Base-by-base conservation (phyloP, 2,888 invertebrate species). In the Sminthurinus aureus region DNA sequence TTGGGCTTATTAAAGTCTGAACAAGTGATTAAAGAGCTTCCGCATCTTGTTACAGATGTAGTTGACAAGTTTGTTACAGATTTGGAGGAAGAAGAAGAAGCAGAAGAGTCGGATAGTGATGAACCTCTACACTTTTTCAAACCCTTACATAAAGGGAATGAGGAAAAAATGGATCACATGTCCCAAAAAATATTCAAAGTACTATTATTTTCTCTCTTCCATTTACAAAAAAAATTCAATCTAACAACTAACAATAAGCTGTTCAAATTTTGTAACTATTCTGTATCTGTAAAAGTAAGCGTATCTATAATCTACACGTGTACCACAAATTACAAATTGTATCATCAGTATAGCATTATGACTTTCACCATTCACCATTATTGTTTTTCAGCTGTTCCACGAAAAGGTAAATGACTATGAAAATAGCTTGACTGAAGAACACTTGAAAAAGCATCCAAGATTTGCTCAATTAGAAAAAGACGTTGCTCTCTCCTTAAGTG, bases 61-160 rank as follows among this genome's bases (percentile, higher is more conserved):
- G 78, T 82, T 18, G 82, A 82, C 38, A 76, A 82, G 12, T 78
- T 82, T 24, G 82, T 77, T 15, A 66, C 66, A 3, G 38, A 77
- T 18, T 8, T 78, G 66, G 82, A 69, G 9, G 67, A 76, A 13
- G 82, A 82, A 20, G 78, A 71, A 20, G 69, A 67, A 12, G 69
- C 26, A 0, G 67, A 79, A 12, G 69, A 51, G 12, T 50, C 38
- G 13, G 64, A 58, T 9, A 38, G 64, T 51, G 79, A 79, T 11
- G 13, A 20, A 64, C 78, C 78, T 20, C 15, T 79, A 20, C 66
- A 79, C 50, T 79, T 8, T 24, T 79, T 79, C 69, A 79, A 79
- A 26, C 79, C 79, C 2, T 13, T 79, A 9, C 50, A 66, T 24
- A 20, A 26, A 69, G 64, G 58, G 1, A 79, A 79, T 50, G 79